phyloP scores from a whole-genome alignment of 2,113 vertebrate genomes.

The Apodemus speciosus region DNA sequence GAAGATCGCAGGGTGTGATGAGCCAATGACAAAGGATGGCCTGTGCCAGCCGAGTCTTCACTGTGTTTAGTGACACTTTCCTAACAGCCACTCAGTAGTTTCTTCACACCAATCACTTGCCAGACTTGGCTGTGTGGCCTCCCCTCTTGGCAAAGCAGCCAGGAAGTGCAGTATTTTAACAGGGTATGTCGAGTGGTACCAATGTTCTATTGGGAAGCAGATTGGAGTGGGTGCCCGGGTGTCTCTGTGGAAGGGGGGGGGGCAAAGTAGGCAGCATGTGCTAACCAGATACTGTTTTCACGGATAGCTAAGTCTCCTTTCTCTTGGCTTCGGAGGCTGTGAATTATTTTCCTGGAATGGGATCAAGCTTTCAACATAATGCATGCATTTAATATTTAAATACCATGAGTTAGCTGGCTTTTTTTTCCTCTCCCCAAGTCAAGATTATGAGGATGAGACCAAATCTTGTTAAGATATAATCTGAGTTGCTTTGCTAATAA shows the following conservation, averaged over 20 bases:
- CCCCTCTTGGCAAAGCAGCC: slow-evolving; percentile 32
- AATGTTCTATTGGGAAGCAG: slow-evolving; percentile 5
- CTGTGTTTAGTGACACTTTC: neutral
- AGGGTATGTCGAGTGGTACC: neutral
- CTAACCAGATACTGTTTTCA: slow-evolving; percentile 14
- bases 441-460: slow-evolving; percentile 80
- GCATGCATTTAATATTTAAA: slow-evolving; percentile 80
- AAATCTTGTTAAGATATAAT: slow-evolving; percentile 83
- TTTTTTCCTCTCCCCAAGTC: slow-evolving; percentile 78
- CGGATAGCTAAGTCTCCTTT: slow-evolving; percentile 44
- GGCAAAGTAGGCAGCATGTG: neutral
- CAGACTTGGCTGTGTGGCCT: neutral
- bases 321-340: slow-evolving; percentile 45
- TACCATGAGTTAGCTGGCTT: slow-evolving; percentile 71
- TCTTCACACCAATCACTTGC: neutral
- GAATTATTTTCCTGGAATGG: slow-evolving; percentile 59
- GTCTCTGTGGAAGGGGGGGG: neutral
- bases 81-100: neutral
- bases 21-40: neutral
- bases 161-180: neutral
- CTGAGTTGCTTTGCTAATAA: slow-evolving; percentile 82
- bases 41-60: neutral
- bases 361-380: slow-evolving; percentile 78
- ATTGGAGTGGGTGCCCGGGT: neutral
- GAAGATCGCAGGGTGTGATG: neutral